phyloP scores from a whole-genome alignment of 2,113 vertebrate genomes.

The Tachycineta bicolor region DNA sequence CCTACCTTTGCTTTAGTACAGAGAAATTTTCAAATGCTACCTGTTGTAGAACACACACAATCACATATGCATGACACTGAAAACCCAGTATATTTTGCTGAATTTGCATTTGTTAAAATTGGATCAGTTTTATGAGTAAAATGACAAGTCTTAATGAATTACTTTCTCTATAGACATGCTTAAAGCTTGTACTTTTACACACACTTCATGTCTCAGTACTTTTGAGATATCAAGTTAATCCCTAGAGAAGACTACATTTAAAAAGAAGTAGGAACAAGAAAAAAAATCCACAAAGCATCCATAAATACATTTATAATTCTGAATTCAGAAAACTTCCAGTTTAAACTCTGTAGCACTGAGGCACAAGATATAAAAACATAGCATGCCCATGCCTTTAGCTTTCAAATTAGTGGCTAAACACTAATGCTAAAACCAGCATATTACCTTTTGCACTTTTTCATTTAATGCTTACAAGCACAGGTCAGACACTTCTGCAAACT shows the following conservation, averaged over 20 bases:
- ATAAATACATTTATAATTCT: background rate
- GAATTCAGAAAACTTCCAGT: background rate
- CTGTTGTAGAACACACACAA: background rate
- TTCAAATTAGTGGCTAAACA: background rate
- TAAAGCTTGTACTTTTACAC: background rate
- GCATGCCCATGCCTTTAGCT: background rate
- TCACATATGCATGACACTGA: background rate
- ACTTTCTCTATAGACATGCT: background rate
- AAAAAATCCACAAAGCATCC: background rate
- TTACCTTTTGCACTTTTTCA: background rate
- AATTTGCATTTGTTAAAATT: background rate
- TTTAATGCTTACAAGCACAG: background rate
- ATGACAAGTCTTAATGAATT: background rate
- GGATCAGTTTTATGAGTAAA: background rate
- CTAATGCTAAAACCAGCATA: background rate
- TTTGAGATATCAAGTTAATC: background rate
- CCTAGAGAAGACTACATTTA: background rate
- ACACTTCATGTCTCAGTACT: background rate
- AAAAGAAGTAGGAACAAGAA: background rate
- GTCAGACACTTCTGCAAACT: background rate
- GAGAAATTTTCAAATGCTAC: background rate
- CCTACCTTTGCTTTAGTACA: background rate
- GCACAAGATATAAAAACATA: background rate
- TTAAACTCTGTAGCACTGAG: background rate
- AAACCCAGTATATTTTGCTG: background rate